Base-by-base conservation (phyloP, 2,888 invertebrate species). In the Malachius bipustulatus region DNA sequence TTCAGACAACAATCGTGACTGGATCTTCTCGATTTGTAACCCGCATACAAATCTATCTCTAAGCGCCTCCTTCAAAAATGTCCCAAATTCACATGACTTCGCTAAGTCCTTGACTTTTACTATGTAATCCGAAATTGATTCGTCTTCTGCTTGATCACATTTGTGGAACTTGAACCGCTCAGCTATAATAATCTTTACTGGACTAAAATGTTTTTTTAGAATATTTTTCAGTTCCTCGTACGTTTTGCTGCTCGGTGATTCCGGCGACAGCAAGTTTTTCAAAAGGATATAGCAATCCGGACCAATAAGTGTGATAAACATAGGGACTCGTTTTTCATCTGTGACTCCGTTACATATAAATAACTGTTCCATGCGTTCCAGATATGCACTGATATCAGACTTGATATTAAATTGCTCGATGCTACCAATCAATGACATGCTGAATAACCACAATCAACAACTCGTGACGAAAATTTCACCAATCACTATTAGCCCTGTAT, bases 341-440 rank as follows among this genome's bases (percentile, higher is more conserved):
- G 6, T 8, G 6, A 28, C 29, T 9, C 10, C 11, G 11, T n/a
- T 28, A 8, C 29, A 4, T 28, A 9, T 28, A 28, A 28, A 28
- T 4, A 28, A 28, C 8, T 28, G 13, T 28, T 28, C 29, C 29
- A 28, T 28, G 8, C 29, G 6, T 28, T n/a, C 29, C 2, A 48
- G 32, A 36, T 51, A 37, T 2, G 16, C 10, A 16, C 15, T 6
- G 3, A 38, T 14, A 16, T 40, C 35, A 4, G 24, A 6, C 13
- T 12, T n/a, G n/a, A n/a, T n/a, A n/a, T n/a, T n/a, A n/a, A n/a
- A n/a, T n/a, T n/a, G n/a, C n/a, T n/a, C n/a, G n/a, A n/a, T n/a
- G n/a, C n/a, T n/a, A n/a, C n/a, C n/a, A n/a, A n/a, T n/a, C n/a
- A n/a, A n/a, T n/a, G n/a, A n/a, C n/a, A n/a, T n/a, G n/a, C n/a